phyloP scores from a whole-genome alignment of 1,140 invertebrate species.

The Paramacrobiotus metropolitanus region DNA sequence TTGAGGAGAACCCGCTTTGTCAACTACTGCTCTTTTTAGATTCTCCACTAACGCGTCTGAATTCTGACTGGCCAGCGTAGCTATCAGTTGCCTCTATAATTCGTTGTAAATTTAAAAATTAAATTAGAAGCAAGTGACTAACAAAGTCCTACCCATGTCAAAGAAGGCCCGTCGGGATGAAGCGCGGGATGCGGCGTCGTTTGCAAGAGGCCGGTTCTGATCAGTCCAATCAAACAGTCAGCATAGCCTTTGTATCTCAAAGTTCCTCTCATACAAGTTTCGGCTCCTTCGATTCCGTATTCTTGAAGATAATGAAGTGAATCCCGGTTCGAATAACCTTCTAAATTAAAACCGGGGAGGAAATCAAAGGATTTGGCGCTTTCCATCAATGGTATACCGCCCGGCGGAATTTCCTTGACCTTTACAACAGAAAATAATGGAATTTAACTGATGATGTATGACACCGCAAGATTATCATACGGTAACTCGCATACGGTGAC shows the following conservation, averaged over 20 bases:
- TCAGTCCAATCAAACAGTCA: constrained; percentile 57
- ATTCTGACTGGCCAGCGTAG: constrained; percentile 56
- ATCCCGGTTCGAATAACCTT: constrained; percentile 88
- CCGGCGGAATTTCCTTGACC: constrained; percentile 61
- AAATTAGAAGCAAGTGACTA: no score
- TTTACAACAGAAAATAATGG: no score
- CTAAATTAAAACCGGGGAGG: constrained; percentile 80
- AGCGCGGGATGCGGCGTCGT: constrained; percentile 56
- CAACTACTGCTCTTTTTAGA: constrained; percentile 47
- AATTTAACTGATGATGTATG: no score
- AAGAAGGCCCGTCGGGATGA: constrained; percentile 76
- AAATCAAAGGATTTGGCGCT: constrained; percentile 50
- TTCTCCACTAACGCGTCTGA: constrained; percentile 78
- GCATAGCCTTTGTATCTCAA: constrained; percentile 72
- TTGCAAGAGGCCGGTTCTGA: constrained; percentile 66
- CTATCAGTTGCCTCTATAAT: constrained; percentile 52
- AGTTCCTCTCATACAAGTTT: constrained; percentile 71
- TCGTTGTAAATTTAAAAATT: no score
- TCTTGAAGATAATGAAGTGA: constrained; percentile 63
- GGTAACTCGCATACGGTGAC: no score
- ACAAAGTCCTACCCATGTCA: constrained; percentile 56
- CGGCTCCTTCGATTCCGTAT: constrained; percentile 53
- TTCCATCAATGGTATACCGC: constrained; percentile 62
- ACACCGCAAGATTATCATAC: no score
- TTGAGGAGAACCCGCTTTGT: constrained; percentile 43